phyloP scores from a whole-genome alignment of 2,113 vertebrate species.

The Gnathonemus echidnorhynchus region DNA sequence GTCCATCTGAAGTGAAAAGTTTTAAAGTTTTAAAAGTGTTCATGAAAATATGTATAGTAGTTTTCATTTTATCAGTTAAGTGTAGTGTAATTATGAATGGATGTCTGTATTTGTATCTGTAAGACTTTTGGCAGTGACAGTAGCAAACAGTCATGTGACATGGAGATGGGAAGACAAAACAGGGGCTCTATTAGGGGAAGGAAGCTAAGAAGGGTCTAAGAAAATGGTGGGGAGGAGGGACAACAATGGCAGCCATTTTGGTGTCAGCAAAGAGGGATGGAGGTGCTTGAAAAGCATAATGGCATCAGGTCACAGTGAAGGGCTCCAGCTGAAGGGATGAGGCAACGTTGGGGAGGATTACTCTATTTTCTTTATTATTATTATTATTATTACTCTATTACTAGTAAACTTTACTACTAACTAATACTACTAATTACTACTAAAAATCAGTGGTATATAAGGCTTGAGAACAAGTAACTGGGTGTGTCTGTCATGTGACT shows the following conservation, averaged over 20 bases:
- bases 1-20: neutral
- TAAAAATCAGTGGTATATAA: neutral
- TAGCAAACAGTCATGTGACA: neutral
- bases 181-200: neutral
- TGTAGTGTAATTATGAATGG: neutral
- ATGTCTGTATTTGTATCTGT: neutral
- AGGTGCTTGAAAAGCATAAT: neutral
- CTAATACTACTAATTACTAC: no score
- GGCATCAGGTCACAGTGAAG: neutral
- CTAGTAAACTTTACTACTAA: no score
- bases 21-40: neutral
- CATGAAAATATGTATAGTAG: neutral
- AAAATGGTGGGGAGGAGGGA: neutral
- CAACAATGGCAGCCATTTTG: neutral
- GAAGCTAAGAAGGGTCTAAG: neutral
- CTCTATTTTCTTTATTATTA: no score
- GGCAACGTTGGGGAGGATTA: no score
- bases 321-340: neutral
- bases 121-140: neutral
- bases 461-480: neutral
- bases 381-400: no score
- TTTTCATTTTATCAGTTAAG: neutral
- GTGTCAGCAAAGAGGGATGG: neutral
- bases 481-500: neutral
- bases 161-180: neutral